Base-by-base conservation (phyloP, 2,888 invertebrate species). In the Lysandra bellargus region DNA sequence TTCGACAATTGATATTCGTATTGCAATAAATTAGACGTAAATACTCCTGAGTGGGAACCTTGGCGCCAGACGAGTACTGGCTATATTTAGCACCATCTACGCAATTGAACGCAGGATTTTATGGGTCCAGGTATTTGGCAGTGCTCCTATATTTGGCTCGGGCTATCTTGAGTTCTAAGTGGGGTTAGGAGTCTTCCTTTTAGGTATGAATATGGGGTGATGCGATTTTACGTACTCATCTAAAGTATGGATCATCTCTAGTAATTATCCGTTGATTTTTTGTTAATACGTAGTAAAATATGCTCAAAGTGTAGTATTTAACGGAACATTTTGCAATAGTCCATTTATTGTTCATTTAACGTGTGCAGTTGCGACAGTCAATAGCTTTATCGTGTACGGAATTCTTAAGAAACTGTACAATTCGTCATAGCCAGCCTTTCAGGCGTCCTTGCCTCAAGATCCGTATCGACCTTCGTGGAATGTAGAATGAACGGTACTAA, bases 401-500 rank as follows among this genome's bases (percentile, higher is more conserved):
- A 76, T 53, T 76, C 76, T 76, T 76, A 33, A 75, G 44, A 75
- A 75, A 76, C 76, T 76, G 57, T 33, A 30, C 49, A 74, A 74
- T 76, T 76, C 76, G 76, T 76, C 76, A 57, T 76, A 53, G 53
- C 57, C 33, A 76, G 76, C 76, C 57, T 76, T 76, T 76, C 76
- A 76, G 53, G 53, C 76, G 76, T 76, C 76, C 76, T 76, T 76
- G 76, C 37, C 57, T 53, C 76, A 33, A 76, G 76, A 76, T 76
- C 76, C 76, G 76, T 76, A 76, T 76, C 76, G 76, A 76, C 76
- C 76, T 76, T 76, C 57, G 76, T 76, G 57, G 76, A 79, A 80
- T 78, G 78, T 60, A 49, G 74, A 80, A 79, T 72, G 78, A 78
- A 73, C 77, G 78, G 79, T 80, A 76, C 80, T 79, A 82, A 81